These are phyloP conservation scores for Eudemis profundana DNA, from an alignment of 2,888 invertebrate genomes.

Conservation along the genomic window DNA sequence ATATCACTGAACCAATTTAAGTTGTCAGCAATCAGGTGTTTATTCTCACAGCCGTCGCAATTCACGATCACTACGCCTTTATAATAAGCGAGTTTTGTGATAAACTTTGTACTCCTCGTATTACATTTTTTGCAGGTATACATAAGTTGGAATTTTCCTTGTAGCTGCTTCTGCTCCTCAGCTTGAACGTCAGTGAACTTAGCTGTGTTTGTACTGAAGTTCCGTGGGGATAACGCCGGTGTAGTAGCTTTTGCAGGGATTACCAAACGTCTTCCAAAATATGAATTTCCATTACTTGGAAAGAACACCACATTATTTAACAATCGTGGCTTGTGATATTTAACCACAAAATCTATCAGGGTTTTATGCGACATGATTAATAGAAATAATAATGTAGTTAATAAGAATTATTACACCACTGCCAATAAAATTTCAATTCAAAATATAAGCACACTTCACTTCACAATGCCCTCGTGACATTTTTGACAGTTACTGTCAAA, in stretches of 20 bases:
- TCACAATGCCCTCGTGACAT: background rate
- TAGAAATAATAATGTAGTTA: background rate
- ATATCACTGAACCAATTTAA: conserved; percentile 96
- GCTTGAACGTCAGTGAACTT: conserved; percentile 62
- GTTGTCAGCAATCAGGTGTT: conserved; percentile 98
- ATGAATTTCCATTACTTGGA: conserved; percentile 79
- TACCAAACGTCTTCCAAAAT: conserved; percentile 71
- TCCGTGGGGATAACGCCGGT: conserved; percentile 68
- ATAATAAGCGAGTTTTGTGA: conserved; percentile 93
- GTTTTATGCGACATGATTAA: conserved; percentile 71
- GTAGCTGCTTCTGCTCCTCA: conserved; percentile 58
- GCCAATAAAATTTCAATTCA: conserved; percentile 31
- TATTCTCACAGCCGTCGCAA: conserved; percentile 94
- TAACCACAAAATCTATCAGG: conserved; percentile 78
- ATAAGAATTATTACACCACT: conserved; percentile 47
- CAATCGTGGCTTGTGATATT: conserved; percentile 75
- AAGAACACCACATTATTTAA: conserved; percentile 76
- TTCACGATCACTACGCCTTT: conserved; percentile 96
- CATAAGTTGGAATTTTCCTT: conserved; percentile 88
- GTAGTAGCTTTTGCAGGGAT: conserved; percentile 62
- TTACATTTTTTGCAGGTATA: conserved; percentile 97
- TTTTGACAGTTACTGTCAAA: conserved; percentile 16
- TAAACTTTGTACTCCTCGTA: conserved; percentile 90
- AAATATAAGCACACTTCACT: background rate
- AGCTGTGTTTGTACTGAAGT: conserved; percentile 62